phyloP scores from a whole-genome alignment of 2,888 invertebrate species.

The Aporophyla nigra region DNA sequence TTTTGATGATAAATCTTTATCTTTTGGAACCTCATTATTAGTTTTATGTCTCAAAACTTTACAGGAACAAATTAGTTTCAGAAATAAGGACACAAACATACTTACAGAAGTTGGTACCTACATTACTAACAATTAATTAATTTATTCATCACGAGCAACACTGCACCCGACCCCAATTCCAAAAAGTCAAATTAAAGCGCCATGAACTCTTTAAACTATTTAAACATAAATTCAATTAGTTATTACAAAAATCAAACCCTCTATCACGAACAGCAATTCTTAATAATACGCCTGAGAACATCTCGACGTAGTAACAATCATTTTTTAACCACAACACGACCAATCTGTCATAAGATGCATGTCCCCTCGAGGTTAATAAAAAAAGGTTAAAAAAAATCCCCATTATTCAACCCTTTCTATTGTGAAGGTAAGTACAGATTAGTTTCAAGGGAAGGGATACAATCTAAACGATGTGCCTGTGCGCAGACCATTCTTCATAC shows the following conservation, averaged over 20 bases:
- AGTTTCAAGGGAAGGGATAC: constrained; percentile 87
- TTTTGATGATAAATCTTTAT: constrained; percentile 2
- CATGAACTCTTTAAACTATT: constrained; percentile 20
- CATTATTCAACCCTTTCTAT: constrained; percentile 85
- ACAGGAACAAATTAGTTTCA: background rate
- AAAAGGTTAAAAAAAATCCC: constrained; percentile 76
- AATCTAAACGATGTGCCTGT: constrained; percentile 88
- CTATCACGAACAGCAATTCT: constrained; percentile 27
- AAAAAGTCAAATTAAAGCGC: constrained; percentile 7
- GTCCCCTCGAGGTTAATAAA: constrained; percentile 78
- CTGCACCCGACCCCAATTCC: background rate
- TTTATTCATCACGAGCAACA: constrained; percentile 19
- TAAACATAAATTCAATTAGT: constrained; percentile 40
- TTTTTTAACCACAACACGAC: constrained; percentile 75
- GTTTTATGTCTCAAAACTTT: background rate
- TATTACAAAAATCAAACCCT: constrained; percentile 21
- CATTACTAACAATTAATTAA: background rate
- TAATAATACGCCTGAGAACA: constrained; percentile 64
- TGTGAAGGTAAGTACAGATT: constrained; percentile 83
- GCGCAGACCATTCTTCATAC: constrained; percentile 84
- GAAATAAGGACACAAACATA: background rate
- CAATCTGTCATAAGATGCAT: constrained; percentile 85
- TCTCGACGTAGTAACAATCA: constrained; percentile 66
- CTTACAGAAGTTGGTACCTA: background rate
- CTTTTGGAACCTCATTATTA: background rate